Evolutionary conservation across 2,888 invertebrate species (phyloP).

Genomic region (Apodemia hepburni): DNA sequence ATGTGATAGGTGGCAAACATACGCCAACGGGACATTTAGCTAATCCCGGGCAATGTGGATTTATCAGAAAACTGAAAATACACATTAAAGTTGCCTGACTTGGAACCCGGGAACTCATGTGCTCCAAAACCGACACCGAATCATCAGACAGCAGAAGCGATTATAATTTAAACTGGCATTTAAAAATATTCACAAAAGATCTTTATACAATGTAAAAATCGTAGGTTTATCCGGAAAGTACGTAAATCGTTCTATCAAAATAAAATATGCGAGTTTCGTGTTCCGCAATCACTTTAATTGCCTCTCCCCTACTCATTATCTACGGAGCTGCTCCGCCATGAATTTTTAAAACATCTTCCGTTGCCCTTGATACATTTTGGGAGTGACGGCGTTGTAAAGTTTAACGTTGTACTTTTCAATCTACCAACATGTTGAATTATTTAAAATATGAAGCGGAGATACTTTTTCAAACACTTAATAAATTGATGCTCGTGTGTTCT

Average conservation of each 20-base stretch:
- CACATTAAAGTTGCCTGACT: too few species aligned
- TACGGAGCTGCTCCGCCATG: slow-evolving; percentile 28
- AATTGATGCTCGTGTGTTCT: too few species aligned
- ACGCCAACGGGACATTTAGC: too few species aligned
- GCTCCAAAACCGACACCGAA: too few species aligned
- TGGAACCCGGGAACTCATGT: too few species aligned
- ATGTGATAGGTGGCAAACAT: too few species aligned
- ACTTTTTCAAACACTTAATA: too few species aligned
- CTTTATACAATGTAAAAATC: neutral
- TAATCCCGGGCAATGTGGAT: too few species aligned
- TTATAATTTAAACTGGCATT: neutral
- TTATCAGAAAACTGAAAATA: too few species aligned
- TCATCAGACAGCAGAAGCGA: too few species aligned
- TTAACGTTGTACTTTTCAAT: neutral
- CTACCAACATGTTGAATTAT: neutral
- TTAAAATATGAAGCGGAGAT: neutral
- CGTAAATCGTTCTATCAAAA: slow-evolving; percentile 22
- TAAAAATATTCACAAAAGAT: neutral
- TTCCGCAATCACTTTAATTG: slow-evolving; percentile 26
- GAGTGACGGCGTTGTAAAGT: neutral
- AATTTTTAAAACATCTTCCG: slow-evolving; percentile 29
- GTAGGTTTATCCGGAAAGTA: neutral
- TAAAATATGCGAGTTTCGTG: slow-evolving; percentile 20
- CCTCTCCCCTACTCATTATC: slow-evolving; percentile 30
- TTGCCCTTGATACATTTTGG: slow-evolving; percentile 23